phyloP scores from a whole-genome alignment of 92 coral and sea anemone species.

The Hydrozoanthus gracilis region DNA sequence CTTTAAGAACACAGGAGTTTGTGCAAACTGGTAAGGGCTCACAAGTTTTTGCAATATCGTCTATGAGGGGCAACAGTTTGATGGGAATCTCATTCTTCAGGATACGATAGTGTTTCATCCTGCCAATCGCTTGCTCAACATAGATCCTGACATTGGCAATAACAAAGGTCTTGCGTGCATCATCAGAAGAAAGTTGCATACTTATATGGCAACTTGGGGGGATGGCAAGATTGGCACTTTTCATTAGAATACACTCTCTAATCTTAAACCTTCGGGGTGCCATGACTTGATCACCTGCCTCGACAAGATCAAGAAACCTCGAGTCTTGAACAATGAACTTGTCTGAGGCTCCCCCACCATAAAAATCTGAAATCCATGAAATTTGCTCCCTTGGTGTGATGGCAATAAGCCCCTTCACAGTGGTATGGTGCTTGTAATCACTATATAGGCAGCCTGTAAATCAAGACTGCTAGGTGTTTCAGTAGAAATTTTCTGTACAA shows the following conservation, averaged over 20 bases:
- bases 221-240: constrained; percentile 3
- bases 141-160: constrained; percentile 17
- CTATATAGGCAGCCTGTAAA: too few relatives aligned
- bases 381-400: too few relatives aligned
- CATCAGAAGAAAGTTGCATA: constrained; percentile 12
- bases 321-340: background rate
- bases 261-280: background rate
- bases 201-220: constrained; percentile 11
- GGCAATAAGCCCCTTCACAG: too few relatives aligned
- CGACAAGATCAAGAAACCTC: too few relatives aligned
- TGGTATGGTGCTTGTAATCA: too few relatives aligned
- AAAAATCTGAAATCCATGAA: too few relatives aligned
- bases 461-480: too few relatives aligned
- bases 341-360: too few relatives aligned
- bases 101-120: background rate
- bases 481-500: too few relatives aligned
- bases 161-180: background rate
- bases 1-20: constrained; percentile 2
- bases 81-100: constrained; percentile 16
- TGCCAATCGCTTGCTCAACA: constrained; percentile 12
- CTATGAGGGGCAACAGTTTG: background rate
- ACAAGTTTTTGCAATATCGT: background rate
- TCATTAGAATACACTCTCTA: background rate
- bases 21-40: constrained; percentile 5
- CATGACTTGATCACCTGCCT: too few relatives aligned